Percentiles rank a stretch among this genome's conserved stretches.
These are phyloP conservation scores for Drosophila borealis DNA, from an alignment of 2,888 invertebrate genomes.

Conservation along the genomic window DNA sequence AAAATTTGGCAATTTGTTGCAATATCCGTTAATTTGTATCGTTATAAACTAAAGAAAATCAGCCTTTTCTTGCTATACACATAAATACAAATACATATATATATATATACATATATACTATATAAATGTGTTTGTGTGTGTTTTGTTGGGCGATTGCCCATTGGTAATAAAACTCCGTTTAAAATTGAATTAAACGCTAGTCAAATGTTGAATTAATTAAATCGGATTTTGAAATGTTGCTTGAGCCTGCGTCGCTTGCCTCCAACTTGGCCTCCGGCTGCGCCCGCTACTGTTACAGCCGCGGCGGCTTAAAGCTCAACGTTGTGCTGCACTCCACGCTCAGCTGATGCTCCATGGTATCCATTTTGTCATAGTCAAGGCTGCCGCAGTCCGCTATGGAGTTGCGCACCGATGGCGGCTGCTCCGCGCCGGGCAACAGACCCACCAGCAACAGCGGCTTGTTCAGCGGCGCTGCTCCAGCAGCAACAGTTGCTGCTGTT, in stretches of 20 bases:
- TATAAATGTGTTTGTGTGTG: slow-evolving; percentile 29
- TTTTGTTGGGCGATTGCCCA: slow-evolving; percentile 7
- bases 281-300: slow-evolving; percentile 66
- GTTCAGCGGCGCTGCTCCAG: slow-evolving; percentile 44
- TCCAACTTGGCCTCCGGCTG: slow-evolving; percentile 7
- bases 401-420: slow-evolving; percentile 77
- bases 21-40: slow-evolving; percentile 56
- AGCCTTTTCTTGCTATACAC: slow-evolving; percentile 81
- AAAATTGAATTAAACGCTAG: slow-evolving; percentile 23
- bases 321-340: slow-evolving; percentile 69
- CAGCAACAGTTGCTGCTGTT: slow-evolving; percentile 25
- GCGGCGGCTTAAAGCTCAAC: slow-evolving; percentile 70
- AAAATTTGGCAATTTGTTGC: slow-evolving; percentile 82
- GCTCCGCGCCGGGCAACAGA: slow-evolving; percentile 70
- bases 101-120: slow-evolving; percentile 22
- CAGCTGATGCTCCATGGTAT: slow-evolving; percentile 67
- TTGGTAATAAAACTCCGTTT: slow-evolving; percentile 19
- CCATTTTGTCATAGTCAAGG: slow-evolving; percentile 56
- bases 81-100: slow-evolving; percentile 63
- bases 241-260: slow-evolving; percentile 49
- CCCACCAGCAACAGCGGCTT: slow-evolving; percentile 72
- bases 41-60: slow-evolving; percentile 79
- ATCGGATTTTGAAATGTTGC: slow-evolving; percentile 43
- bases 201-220: slow-evolving; percentile 31
- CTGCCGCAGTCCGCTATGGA: slow-evolving; percentile 80